Base-by-base conservation (phyloP, 1,140 invertebrate species). In the Belonocnema kinseyi region DNA sequence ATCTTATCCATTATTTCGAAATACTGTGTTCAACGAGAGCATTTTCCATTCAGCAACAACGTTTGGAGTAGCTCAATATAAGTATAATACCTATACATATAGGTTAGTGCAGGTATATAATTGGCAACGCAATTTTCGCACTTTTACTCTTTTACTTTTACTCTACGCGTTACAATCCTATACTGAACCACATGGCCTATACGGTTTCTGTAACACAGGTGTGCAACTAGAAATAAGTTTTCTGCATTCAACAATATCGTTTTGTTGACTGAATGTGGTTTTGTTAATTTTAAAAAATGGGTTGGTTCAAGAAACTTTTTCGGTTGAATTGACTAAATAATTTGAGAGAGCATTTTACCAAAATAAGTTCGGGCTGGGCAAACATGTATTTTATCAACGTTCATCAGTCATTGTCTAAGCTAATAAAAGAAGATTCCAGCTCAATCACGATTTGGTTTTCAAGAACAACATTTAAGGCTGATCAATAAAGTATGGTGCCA, bases 1-100 rank as follows among this genome's bases (percentile, higher is more conserved):
- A 87, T 87, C 83, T 87, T 86, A 87, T 87, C 86, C 79, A 85
- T 85, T 84, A 79, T 85, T 86, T 86, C 86, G 86, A 87, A 87
- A 87, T 81, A 80, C 76, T 80, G 80, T 82, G 79, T 75, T 66
- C 78, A 77, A 80, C 75, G 78, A 72, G 73, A 33, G 61, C 61
- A 66, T 66, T 66, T 66, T 21, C 61, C 26, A 33, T 66, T 66
- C 26, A 66, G 21, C 26, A 66, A 66, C 61, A 40, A 66, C 21
- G 61, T n/a, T 66, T 40, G 40, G 40, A 66, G 26, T 66, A 66
- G 26, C 61, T 40, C 26, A 26, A 66, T 46, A 46, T 16, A 66
- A 40, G 58, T 12, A 66, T 66, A 66, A 66, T 46, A 66, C 58
- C 12, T 66, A 26, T 21, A 66, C 21, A 66, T 66, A 66, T 66